Conservation (phyloP, 2,113 vertebrate genomes). For the Hymenochirus boettgeri region DNA sequence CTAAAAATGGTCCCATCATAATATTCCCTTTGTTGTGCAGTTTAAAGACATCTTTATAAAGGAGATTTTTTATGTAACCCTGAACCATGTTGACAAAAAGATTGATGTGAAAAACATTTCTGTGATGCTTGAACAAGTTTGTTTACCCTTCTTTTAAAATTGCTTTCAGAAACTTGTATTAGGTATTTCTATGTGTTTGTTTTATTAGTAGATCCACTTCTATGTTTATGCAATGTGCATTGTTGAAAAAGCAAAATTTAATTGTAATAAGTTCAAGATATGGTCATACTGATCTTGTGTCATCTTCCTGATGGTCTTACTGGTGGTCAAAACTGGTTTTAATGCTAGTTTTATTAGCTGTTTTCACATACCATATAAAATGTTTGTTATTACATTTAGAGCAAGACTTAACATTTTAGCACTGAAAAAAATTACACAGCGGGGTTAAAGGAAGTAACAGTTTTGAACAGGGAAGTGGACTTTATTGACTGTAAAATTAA, state of each 20-base stretch:
- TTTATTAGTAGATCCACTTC: too few species aligned
- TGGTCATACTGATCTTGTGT: slow-evolving; percentile 46
- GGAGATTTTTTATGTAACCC: slow-evolving; percentile 50
- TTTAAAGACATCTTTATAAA: slow-evolving; percentile 51
- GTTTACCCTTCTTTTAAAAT: slow-evolving; percentile 50
- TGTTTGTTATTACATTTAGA: neutral
- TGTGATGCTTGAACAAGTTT: slow-evolving; percentile 45
- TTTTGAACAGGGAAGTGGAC: too few species aligned
- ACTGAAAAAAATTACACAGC: too few species aligned
- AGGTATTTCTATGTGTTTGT: too few species aligned
- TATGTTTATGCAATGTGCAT: too few species aligned
- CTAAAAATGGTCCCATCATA: slow-evolving; percentile 35
- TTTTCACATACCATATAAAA: neutral
- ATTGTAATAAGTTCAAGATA: slow-evolving; percentile 49
- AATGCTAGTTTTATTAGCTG: neutral
- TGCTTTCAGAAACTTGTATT: slow-evolving; percentile 54
- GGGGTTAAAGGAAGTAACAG: too few species aligned
- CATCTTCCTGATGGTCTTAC: neutral
- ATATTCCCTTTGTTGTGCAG: slow-evolving; percentile 52
- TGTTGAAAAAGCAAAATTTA: too few species aligned
- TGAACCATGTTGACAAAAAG: slow-evolving; percentile 54
- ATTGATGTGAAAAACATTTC: slow-evolving; percentile 48
- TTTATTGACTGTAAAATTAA: too few species aligned
- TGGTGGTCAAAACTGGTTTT: neutral
- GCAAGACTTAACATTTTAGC: slow-evolving; percentile 4